Percentiles rank a stretch among this genome's conserved stretches.
Evolutionary conservation across 2,888 invertebrate species (phyloP).

Genomic region (Nebria brevicollis): DNA sequence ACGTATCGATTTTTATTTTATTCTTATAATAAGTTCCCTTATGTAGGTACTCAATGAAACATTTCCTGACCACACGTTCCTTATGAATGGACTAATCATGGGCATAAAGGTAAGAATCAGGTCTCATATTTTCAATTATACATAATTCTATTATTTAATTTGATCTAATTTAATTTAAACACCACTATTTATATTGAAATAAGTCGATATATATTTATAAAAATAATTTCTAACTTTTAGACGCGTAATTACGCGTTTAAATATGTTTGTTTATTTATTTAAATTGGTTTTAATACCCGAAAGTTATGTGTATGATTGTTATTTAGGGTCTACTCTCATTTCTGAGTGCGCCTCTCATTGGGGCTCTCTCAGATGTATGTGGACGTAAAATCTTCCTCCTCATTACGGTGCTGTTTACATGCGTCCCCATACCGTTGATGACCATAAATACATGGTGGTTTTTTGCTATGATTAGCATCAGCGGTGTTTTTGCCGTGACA

Average conservation of each 20-base stretch:
- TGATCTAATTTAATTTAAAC: too few relatives aligned
- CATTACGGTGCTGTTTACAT: slow-evolving; percentile 98
- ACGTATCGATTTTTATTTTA: background rate
- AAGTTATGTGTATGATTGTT: too few relatives aligned
- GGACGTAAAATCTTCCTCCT: slow-evolving; percentile 97
- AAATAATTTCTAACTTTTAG: too few relatives aligned
- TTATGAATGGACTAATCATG: slow-evolving; percentile 99
- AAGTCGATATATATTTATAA: too few relatives aligned
- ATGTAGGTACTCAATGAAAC: slow-evolving; percentile 88
- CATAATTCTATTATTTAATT: too few relatives aligned
- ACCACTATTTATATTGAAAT: too few relatives aligned
- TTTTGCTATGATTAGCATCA: slow-evolving; percentile 98
- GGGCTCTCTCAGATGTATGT: slow-evolving; percentile 98
- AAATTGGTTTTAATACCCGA: too few relatives aligned
- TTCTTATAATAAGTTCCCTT: background rate
- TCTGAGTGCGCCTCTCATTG: slow-evolving; percentile 95
- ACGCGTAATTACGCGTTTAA: too few relatives aligned
- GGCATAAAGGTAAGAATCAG: slow-evolving; percentile 80
- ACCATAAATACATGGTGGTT: slow-evolving; percentile 95
- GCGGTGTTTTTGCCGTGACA: slow-evolving; percentile 98
- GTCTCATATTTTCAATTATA: too few relatives aligned
- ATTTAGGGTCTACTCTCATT: slow-evolving; percentile 92
- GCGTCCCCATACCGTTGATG: slow-evolving; percentile 98
- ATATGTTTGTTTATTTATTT: too few relatives aligned
- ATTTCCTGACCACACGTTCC: slow-evolving; percentile 98